A percentile compares a stretch with the other conserved stretches of the same genome.
These are phyloP conservation scores for Mycteria americana DNA, from an alignment of 2,797 vertebrate genomes.

Conservation along the genomic window DNA sequence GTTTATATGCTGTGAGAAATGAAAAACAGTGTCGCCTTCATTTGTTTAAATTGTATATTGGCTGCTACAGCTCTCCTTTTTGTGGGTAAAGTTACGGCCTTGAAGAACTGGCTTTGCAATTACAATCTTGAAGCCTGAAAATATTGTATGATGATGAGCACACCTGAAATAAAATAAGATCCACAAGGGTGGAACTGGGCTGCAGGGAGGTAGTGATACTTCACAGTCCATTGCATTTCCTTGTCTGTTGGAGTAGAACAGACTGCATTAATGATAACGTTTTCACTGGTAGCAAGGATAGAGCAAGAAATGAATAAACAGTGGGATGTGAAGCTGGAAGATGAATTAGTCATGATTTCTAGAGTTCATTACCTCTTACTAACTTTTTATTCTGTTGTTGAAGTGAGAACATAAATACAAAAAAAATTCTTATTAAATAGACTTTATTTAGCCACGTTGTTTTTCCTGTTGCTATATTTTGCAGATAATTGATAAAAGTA, in stretches of 20 bases:
- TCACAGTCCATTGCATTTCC: background rate
- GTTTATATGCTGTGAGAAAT: background rate
- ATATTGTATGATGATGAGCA: fast-evolving
- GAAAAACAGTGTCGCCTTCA: background rate
- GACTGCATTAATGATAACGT: background rate
- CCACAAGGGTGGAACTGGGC: background rate
- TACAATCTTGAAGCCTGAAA: background rate
- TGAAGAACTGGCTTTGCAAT: background rate
- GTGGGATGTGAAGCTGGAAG: background rate
- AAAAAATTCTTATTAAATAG: background rate
- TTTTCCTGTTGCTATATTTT: conserved; percentile 17
- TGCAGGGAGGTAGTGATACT: background rate
- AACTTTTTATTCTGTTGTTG: background rate
- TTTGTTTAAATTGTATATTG: background rate
- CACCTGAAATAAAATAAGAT: background rate
- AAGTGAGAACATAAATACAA: background rate
- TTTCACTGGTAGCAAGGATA: background rate
- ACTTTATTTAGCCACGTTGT: background rate
- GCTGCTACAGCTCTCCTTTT: background rate
- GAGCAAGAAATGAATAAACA: background rate
- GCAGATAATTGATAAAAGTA: conserved; percentile 98
- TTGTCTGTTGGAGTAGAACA: background rate
- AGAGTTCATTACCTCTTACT: too few relatives aligned
- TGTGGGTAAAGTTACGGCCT: background rate
- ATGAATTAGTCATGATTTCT: background rate